Base-by-base conservation (phyloP, 2,888 invertebrate genomes). In the Chromoteleia sp. region DNA sequence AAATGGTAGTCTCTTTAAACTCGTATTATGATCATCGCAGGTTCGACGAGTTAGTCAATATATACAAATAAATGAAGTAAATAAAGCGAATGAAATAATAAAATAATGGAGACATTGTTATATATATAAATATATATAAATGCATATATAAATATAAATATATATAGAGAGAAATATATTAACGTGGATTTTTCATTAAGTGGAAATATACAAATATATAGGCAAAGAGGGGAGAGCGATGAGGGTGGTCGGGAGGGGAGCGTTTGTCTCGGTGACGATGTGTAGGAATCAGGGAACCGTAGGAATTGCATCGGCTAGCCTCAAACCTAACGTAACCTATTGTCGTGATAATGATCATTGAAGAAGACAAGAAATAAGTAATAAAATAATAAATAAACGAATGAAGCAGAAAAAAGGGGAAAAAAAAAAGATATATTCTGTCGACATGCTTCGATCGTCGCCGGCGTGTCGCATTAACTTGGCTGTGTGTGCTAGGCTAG, bases 401-500 rank as follows among this genome's bases (percentile, higher is more conserved):
- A 10, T 10, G 33, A 7, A 33, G 12, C 5, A 10, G 5, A 5
- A 5, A 12, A 14, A 39, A 3, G 14, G 6, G 39, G 14, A 14
- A 15, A 14, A 10, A n/a, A 85, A 74, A 85, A 56, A 85, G 82
- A 85, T 83, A 77, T 77, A 83, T 33, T 29, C 17, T 48, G 39
- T 56, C 50, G 65, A 67, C 71, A 65, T 73, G 58, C 73, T 54
- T 36, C 56, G 41, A 61, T 50, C 15, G 63, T 56, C 54, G 65
- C 65, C 81, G 76, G 84, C 85, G 88, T 88, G 88, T 88, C 87
- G 86, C 87, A 84, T 88, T 88, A 67, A 90, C 89, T 90, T 91
- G 91, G 90, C 91, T 91, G 90, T 91, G 91, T 89, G 90, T 89
- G 89, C 88, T 91, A 90, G 88, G 89, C 87, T 89, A 89, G 88